Percentiles rank a stretch among this genome's conserved stretches.
Conservation (phyloP, 2,113 vertebrate genomes). For the Tautogolabrus adspersus region DNA sequence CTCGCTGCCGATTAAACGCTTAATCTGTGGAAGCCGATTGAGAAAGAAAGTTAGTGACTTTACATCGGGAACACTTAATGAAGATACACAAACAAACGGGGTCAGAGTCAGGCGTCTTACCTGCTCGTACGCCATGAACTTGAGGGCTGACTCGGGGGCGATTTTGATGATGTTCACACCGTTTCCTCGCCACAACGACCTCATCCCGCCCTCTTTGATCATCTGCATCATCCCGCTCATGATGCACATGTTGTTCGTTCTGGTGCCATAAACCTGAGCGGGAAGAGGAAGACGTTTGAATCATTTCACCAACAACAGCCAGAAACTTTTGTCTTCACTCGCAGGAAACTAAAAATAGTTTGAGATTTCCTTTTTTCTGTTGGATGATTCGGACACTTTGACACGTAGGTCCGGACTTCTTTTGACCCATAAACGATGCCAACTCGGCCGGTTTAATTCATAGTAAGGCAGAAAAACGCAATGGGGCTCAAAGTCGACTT, state of each 20-base stretch:
- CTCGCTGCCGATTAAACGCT: constrained; percentile 89
- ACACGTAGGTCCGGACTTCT: background rate
- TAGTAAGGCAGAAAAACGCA: background rate
- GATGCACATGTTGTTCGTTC: constrained; percentile 95
- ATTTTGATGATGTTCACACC: constrained; percentile 96
- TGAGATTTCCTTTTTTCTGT: too few species aligned
- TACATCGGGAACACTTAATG: too few species aligned
- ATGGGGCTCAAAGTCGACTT: constrained; percentile 12
- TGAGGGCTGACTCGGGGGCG: constrained; percentile 94
- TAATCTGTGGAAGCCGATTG: constrained; percentile 83
- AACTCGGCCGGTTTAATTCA: background rate
- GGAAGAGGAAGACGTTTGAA: too few species aligned
- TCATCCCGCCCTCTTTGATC: constrained; percentile 92
- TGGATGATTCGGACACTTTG: background rate
- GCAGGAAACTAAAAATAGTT: too few species aligned
- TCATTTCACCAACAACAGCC: background rate
- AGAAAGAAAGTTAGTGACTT: background rate
- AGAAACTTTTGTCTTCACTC: background rate
- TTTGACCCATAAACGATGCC: background rate
- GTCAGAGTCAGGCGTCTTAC: constrained; percentile 64
- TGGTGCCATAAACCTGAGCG: constrained; percentile 91
- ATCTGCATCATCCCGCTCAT: constrained; percentile 92
- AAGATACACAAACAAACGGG: too few species aligned
- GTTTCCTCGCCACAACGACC: constrained; percentile 93
- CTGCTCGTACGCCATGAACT: constrained; percentile 99